Conservation (phyloP, 1,140 invertebrate genomes). For the Parapsyche elsis region DNA sequence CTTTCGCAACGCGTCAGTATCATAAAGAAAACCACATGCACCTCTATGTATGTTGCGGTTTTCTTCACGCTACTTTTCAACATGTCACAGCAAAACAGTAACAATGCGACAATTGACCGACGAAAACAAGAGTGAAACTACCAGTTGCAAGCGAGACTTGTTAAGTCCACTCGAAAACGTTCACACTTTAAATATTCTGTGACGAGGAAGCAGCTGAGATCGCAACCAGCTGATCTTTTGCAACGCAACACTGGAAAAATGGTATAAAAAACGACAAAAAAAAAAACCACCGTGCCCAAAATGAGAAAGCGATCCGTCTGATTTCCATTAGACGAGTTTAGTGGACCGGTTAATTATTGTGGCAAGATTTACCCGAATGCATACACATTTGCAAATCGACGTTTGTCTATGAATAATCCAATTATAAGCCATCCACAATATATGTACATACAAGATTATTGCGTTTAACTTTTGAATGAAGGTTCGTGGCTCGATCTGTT, state of each 20-base stretch:
- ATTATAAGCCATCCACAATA: too few relatives aligned
- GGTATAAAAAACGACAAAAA: neutral
- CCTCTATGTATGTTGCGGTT: slow-evolving; percentile 21
- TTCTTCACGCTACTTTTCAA: neutral
- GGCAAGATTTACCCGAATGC: too few relatives aligned
- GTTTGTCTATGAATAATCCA: too few relatives aligned
- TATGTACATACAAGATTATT: too few relatives aligned
- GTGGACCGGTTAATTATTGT: slow-evolving; percentile 30
- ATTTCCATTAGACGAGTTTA: slow-evolving; percentile 25
- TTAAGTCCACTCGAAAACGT: neutral
- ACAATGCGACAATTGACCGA: neutral
- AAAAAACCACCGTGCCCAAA: slow-evolving; percentile 37
- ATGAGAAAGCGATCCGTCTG: slow-evolving; percentile 40
- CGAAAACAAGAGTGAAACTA: slow-evolving; percentile 10
- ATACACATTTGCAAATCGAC: too few relatives aligned
- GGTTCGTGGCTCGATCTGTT: too few relatives aligned
- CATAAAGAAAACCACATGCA: slow-evolving; percentile 31
- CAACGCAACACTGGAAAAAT: slow-evolving; percentile 2
- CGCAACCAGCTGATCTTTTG: slow-evolving; percentile 2
- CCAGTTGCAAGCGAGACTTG: neutral
- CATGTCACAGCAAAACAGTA: neutral
- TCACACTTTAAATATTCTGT: neutral
- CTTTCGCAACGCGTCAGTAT: slow-evolving; percentile 37
- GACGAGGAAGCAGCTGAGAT: too few relatives aligned
- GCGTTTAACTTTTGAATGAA: too few relatives aligned